Evolutionary conservation across 2,797 vertebrate genomes (phyloP), one percentile per base, ranked within the genome.

Genomic region (Coracias cyanogaster): DNA sequence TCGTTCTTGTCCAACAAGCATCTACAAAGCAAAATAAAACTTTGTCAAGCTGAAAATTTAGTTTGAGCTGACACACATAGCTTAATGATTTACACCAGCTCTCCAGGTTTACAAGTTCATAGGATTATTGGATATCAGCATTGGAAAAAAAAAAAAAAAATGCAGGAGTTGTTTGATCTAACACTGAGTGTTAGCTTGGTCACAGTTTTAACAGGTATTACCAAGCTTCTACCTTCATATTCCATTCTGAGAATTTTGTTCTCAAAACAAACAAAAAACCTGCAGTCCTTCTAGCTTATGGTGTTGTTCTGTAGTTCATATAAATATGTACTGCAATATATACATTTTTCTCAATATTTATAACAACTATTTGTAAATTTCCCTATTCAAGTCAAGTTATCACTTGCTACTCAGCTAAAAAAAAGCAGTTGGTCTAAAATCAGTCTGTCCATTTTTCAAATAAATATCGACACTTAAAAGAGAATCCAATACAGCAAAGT

Each of bases 1-100:
- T 67, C 97, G 96, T 66, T 98, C 98, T 92, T 99, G 97, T 90
- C 96, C 98, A 85, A 98, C 97, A 72, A 99, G 98, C 97, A 98
- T 98, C 99, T 99, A 93, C 15, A 86, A 71, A 96, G 65, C 22
- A 90, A 88, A 97, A 91, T 49, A n/a, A 71, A 94, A 89, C 28
- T 13, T 45, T n/a, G 2, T 25, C 28, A 71, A 62, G 29, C 20
- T 37, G 17, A 89, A 71, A 48, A 73, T 54, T 72, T 70, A 39
- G 17, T 82, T 37, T 57, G 25, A 76, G 21, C 4, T 64, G 16
- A 48, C 24, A 72, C 17, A 86, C 6, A 66, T 18, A 54, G 19
- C 45, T 64, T 41, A 45, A 64, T 19, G 18, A 49, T 19, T 72
- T 82, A 64, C 82, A 73, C 16, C 19, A 81, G 25, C 60, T 20